Conservation (phyloP, 2,888 invertebrate species). For the Drosophila planitibia region DNA sequence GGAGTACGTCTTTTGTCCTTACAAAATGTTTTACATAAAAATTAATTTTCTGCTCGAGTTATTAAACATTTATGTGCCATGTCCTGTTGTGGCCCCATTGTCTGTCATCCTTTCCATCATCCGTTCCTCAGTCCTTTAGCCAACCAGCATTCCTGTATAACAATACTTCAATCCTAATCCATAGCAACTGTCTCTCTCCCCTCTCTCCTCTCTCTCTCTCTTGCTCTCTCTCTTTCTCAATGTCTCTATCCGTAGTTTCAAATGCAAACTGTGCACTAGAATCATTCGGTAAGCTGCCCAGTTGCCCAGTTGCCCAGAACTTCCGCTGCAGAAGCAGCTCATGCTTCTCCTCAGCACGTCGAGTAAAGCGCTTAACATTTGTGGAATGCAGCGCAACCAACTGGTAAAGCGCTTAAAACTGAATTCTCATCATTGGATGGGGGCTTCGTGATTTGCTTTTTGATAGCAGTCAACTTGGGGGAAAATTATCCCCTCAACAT, state of each 20-base stretch:
- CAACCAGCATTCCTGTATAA: slow-evolving; percentile 2
- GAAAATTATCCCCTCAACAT: slow-evolving; percentile 21
- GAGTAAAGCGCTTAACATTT: slow-evolving; percentile 57
- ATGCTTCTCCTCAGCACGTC: not conserved
- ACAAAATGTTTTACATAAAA: slow-evolving; percentile 47
- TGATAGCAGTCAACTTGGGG: slow-evolving; percentile 24
- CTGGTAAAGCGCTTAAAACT: slow-evolving; percentile 69
- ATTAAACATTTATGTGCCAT: slow-evolving; percentile 59
- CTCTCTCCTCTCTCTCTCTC: not conserved
- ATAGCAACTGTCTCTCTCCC: slow-evolving; percentile 42
- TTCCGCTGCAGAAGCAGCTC: slow-evolving; percentile 39
- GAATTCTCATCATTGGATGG: slow-evolving; percentile 54
- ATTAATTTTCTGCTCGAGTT: slow-evolving; percentile 72
- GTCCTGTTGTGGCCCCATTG: slow-evolving; percentile 19
- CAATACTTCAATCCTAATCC: slow-evolving; percentile 55
- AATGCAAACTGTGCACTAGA: slow-evolving; percentile 41
- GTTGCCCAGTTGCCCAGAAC: slow-evolving; percentile 34
- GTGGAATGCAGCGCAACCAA: slow-evolving; percentile 37
- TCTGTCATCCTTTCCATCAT: slow-evolving; percentile 11
- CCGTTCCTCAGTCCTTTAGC: not conserved
- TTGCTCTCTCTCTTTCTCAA: not conserved
- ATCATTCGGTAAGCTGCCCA: slow-evolving; percentile 43
- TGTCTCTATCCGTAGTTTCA: slow-evolving; percentile 13
- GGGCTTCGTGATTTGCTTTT: slow-evolving; percentile 24
- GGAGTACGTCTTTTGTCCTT: slow-evolving; percentile 35